These are phyloP conservation scores for Tethea ocularis DNA, from an alignment of 2,888 invertebrate genomes.

Conservation along the genomic window DNA sequence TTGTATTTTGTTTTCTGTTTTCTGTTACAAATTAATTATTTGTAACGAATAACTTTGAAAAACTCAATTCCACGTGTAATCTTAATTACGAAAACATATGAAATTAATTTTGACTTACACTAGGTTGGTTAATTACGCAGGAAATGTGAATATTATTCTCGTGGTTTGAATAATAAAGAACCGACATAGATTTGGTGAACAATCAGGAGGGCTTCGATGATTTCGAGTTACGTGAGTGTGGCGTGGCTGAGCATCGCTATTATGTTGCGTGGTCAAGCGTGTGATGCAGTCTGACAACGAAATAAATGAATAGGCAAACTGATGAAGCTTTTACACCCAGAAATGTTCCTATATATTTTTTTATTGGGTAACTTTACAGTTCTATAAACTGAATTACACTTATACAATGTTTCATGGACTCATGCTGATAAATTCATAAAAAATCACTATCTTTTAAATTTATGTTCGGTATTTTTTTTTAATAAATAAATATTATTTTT, in stretches of 20 bases:
- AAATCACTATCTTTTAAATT: too few relatives aligned
- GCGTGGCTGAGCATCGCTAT: constrained; percentile 30
- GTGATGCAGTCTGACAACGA: constrained; percentile 39
- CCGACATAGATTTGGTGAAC: constrained; percentile 12
- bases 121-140: neutral
- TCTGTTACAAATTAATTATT: too few relatives aligned
- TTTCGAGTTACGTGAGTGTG: constrained; percentile 9
- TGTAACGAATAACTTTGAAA: too few relatives aligned
- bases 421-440: too few relatives aligned
- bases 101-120: neutral
- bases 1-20: too few relatives aligned
- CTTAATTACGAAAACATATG: too few relatives aligned
- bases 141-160: neutral
- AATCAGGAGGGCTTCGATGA: constrained; percentile 7
- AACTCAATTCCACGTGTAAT: too few relatives aligned
- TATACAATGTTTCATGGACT: too few relatives aligned
- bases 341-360: neutral
- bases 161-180: constrained; percentile 11
- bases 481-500: neutral
- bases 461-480: neutral
- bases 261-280: constrained; percentile 39
- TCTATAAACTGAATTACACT: too few relatives aligned
- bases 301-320: constrained; percentile 22
- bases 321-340: neutral
- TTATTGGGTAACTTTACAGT: too few relatives aligned